Evolutionary conservation across 2,113 vertebrate genomes (phyloP).

Genomic region (Cricetomys ansorgei): DNA sequence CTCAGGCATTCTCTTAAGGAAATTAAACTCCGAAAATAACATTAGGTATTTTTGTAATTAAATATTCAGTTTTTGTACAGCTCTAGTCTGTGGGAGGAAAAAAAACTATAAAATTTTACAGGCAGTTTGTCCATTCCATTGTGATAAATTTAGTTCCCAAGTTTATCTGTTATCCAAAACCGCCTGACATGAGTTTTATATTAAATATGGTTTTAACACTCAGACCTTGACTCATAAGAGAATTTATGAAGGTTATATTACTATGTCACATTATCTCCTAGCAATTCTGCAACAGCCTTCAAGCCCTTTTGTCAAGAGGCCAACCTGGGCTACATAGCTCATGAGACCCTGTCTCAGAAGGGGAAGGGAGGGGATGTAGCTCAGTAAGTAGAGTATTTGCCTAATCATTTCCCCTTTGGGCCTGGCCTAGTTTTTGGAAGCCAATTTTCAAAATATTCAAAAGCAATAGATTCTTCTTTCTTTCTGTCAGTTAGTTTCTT

Average conservation of each 20-base stretch:
- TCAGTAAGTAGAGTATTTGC: neutral
- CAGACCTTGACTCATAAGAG: constrained; percentile 1
- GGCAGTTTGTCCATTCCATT: neutral
- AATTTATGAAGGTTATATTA: neutral
- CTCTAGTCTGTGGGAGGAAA: neutral
- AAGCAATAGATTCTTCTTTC: neutral
- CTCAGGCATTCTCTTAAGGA: neutral
- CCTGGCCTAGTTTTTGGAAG: neutral
- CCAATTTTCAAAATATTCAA: neutral
- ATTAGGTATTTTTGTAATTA: neutral
- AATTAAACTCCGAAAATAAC: constrained; percentile 43
- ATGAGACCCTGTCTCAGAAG: neutral
- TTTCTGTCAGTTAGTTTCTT: neutral
- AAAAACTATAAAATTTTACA: neutral
- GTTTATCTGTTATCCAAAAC: constrained; percentile 3
- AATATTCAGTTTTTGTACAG: neutral
- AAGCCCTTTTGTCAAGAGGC: neutral
- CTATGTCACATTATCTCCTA: neutral
- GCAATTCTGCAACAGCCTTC: neutral
- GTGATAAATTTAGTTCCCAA: constrained; percentile 5
- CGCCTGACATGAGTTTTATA: neutral
- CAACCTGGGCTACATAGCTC: neutral
- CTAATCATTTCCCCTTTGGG: neutral
- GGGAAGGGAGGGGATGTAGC: neutral
- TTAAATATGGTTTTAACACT: neutral